These are phyloP conservation scores for Pterobdella sp. DNA, from an alignment of 2,888 invertebrate species.

Conservation along the genomic window DNA sequence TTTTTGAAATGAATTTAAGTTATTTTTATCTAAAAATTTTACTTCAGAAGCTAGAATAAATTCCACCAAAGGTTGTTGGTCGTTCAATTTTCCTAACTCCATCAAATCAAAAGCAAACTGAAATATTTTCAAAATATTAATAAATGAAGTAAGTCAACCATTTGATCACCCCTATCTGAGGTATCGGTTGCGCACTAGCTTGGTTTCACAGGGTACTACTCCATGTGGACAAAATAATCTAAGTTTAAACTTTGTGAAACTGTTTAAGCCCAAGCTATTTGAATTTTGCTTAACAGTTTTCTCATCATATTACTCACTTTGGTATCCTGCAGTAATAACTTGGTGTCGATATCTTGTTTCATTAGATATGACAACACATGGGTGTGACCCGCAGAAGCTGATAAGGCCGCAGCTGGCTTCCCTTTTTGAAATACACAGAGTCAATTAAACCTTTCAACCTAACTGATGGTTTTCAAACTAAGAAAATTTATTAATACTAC, in stretches of 20 bases:
- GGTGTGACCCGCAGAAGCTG: conserved; percentile 91
- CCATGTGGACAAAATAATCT: background rate
- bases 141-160: background rate
- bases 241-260: background rate
- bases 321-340: conserved; percentile 91
- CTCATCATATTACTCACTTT: conserved; percentile 56
- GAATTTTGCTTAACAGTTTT: background rate
- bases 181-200: background rate
- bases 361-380: conserved; percentile 89
- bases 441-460: background rate
- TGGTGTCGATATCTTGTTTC: conserved; percentile 94
- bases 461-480: background rate
- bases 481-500: background rate
- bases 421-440: conserved; percentile 46
- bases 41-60: conserved; percentile 90
- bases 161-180: too few species aligned
- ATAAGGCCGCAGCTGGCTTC: conserved; percentile 93
- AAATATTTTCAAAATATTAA: conserved; percentile 36
- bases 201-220: background rate
- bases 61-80: conserved; percentile 91
- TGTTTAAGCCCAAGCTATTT: background rate
- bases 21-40: too few species aligned
- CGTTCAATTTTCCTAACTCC: conserved; percentile 84
- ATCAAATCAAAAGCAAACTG: conserved; percentile 93
- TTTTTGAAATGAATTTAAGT: background rate